Percentiles rank a stretch among this genome's conserved stretches.
phyloP scores from a whole-genome alignment of 2,113 vertebrate genomes.

The Psettodes erumei region DNA sequence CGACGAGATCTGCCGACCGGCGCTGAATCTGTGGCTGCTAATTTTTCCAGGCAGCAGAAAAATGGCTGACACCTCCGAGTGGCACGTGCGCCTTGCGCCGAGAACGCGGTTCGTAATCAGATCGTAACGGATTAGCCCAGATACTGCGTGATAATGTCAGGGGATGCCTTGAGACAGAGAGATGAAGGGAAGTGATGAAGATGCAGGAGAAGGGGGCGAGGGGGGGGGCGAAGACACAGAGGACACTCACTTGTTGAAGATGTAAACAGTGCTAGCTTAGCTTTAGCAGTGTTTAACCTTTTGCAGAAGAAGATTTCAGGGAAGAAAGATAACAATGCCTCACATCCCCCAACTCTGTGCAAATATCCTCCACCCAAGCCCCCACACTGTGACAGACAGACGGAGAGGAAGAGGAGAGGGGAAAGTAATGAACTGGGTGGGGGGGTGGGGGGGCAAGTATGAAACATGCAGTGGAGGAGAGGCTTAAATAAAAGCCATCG shows the following conservation, averaged over 20 bases:
- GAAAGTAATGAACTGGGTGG: slow-evolving; percentile 56
- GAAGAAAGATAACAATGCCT: slow-evolving; percentile 23
- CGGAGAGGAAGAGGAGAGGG: slow-evolving; percentile 28
- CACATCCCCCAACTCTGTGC: slow-evolving; percentile 21
- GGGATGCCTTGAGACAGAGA: slow-evolving; percentile 79
- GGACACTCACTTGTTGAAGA: slow-evolving; percentile 14
- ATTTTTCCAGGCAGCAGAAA: slow-evolving; percentile 89
- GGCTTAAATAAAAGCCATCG: slow-evolving; percentile 65
- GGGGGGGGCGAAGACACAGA: slow-evolving; percentile 3
- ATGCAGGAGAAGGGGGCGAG: slow-evolving; percentile 20
- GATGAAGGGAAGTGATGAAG: slow-evolving; percentile 57
- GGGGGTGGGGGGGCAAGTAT: slow-evolving; percentile 33
- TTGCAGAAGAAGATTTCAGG: slow-evolving; percentile 19
- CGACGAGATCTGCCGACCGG: slow-evolving; percentile 82
- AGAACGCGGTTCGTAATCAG: slow-evolving; percentile 77
- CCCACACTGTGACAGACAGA: slow-evolving; percentile 45
- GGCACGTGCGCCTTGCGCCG: slow-evolving; percentile 59
- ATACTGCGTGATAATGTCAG: slow-evolving; percentile 85
- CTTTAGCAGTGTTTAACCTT: too few relatives aligned
- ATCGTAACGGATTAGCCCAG: slow-evolving; percentile 87
- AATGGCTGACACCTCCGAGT: slow-evolving; percentile 86
- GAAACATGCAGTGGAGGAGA: slow-evolving; percentile 55
- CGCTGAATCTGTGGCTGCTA: slow-evolving; percentile 85
- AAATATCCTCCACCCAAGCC: slow-evolving; percentile 23
- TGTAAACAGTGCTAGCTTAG: too few relatives aligned